phyloP scores from a whole-genome alignment of 2,888 invertebrate genomes.

The Drosophila colorata region DNA sequence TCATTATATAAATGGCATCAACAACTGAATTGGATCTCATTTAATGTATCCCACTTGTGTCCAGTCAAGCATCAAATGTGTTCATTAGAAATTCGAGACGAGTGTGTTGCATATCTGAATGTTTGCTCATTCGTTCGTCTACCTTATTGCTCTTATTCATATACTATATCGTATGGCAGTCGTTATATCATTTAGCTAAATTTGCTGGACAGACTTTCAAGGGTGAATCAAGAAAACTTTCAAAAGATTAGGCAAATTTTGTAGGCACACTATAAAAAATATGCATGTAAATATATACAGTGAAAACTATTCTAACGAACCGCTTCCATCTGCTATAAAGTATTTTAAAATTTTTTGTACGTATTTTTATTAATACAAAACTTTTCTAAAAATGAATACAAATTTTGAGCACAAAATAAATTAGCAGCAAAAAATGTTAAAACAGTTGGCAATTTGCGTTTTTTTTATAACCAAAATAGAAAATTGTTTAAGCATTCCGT shows the following conservation, averaged over 20 bases:
- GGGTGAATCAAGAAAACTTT: slow-evolving; percentile 20
- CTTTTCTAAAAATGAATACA: too few species aligned
- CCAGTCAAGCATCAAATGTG: slow-evolving; percentile 11
- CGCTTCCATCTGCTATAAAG: too few species aligned
- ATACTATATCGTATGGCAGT: slow-evolving; percentile 33
- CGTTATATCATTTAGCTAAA: slow-evolving; percentile 38
- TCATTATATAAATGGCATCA: neutral
- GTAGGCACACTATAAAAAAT: slow-evolving; percentile 1
- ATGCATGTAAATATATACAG: neutral
- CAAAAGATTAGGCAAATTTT: slow-evolving; percentile 11
- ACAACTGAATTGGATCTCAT: slow-evolving; percentile 1
- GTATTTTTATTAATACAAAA: too few species aligned
- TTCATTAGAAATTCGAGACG: slow-evolving; percentile 25
- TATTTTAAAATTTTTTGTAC: too few species aligned
- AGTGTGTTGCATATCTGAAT: slow-evolving; percentile 1
- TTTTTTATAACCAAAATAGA: too few species aligned
- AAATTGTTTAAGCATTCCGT: too few species aligned
- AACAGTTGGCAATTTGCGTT: too few species aligned
- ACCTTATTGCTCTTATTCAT: neutral
- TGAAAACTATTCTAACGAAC: too few species aligned
- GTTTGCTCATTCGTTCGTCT: neutral
- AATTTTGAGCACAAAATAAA: too few species aligned
- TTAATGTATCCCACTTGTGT: slow-evolving; percentile 4
- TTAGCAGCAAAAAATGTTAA: too few species aligned
- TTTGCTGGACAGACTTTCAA: slow-evolving; percentile 37